Base-by-base conservation (phyloP, 2,888 invertebrate genomes). In the Tetragnatha montana region DNA sequence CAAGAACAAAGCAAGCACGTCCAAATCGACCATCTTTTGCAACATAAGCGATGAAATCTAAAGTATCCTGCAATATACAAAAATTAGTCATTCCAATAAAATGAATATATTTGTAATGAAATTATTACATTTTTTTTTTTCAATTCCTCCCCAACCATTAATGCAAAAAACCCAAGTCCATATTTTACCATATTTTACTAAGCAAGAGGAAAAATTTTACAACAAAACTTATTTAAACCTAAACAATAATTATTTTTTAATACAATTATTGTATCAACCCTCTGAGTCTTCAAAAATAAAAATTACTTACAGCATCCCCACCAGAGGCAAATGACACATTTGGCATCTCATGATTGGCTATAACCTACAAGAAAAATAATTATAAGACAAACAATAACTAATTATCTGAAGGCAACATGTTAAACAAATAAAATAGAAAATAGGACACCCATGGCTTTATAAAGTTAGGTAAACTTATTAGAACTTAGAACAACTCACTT, bases 301-400 rank as follows among this genome's bases (percentile, higher is more conserved):
- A 60, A 79, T 10, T 35, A 91, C 92, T 84, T 91, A 92, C 92
- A 22, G 91, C 91, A 91, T 92, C 92, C 51, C 92, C 99, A 47
- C 99, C 99, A 4, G 98, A 99, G 47, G 99, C 99, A 94, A 99
- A 99, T 0, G 98, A 99, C 92, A 99, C 98, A 92, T 97, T 95
- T 68, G 98, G 98, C 98, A 99, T 98, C 93, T 98, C 97, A 94
- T 99, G 99, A 93, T 96, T 96, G 17, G 97, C 97, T 92, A 99
- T 97, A 51, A 96, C 94, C 94, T 96, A 95, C 89, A 91, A 91
- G 74, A 60, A 69, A 81, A 81, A 60, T 60, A 60, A 60, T 60
- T 8, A 60, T 0, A 60, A 47, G 81, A 35, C 51, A 79, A 51
- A 14, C 47, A 50, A 71, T 3, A 50, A 35, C 35, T 35, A 35